A percentile compares a stretch with the other conserved stretches of the same genome.
These are phyloP conservation scores for Agriotes lineatus DNA, from an alignment of 2,888 invertebrate genomes.

Conservation along the genomic window DNA sequence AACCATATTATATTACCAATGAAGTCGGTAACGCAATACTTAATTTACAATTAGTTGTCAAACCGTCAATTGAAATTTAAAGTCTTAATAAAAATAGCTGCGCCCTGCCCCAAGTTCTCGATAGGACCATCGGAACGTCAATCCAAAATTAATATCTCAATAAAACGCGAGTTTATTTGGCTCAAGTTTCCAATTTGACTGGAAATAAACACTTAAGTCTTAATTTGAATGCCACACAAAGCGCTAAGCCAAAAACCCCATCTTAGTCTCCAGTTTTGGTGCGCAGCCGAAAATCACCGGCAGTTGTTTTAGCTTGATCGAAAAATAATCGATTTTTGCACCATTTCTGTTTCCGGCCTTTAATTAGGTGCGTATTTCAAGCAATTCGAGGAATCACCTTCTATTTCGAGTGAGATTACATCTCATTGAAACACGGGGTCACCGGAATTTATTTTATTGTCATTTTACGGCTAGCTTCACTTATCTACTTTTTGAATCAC, in stretches of 20 bases:
- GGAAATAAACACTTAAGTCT: slow-evolving; percentile 25
- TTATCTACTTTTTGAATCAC: slow-evolving; percentile 43
- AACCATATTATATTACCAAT: slow-evolving; percentile 14
- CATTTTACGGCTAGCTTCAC: slow-evolving; percentile 44
- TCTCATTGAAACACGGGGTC: slow-evolving; percentile 25
- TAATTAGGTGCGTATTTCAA: slow-evolving; percentile 35
- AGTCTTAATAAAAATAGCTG: slow-evolving; percentile 22
- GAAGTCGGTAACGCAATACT: slow-evolving; percentile 21
- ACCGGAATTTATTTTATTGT: slow-evolving; percentile 39
- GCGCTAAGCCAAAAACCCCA: slow-evolving; percentile 3
- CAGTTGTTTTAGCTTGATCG: background rate
- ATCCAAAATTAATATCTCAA: slow-evolving; percentile 25
- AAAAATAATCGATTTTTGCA: slow-evolving; percentile 9
- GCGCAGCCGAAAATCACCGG: background rate
- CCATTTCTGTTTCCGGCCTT: slow-evolving; percentile 15
- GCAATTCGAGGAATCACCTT: slow-evolving; percentile 34
- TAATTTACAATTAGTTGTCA: slow-evolving; percentile 25
- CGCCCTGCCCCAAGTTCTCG: background rate
- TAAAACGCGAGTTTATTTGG: slow-evolving; percentile 11
- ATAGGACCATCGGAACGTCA: slow-evolving; percentile 3
- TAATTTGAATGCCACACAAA: slow-evolving; percentile 36
- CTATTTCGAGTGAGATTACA: slow-evolving; percentile 29
- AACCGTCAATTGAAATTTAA: slow-evolving; percentile 26
- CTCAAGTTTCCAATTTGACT: slow-evolving; percentile 27
- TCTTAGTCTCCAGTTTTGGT: background rate